Conservation (phyloP, 2,888 invertebrate species). For the Notocelia uddmanniana region DNA sequence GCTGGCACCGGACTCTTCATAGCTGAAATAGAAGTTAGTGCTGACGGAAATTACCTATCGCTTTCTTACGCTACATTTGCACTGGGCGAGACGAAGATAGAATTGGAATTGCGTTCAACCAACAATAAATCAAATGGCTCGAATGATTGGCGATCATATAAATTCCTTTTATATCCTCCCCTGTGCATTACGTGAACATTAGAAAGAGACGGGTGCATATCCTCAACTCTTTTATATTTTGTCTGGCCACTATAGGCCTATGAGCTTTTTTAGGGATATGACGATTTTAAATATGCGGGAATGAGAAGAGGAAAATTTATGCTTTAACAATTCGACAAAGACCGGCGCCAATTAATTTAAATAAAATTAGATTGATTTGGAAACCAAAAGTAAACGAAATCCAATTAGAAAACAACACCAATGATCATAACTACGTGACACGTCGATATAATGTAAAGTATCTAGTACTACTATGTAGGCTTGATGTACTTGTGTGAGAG, state of each 20-base stretch:
- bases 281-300: too few species aligned
- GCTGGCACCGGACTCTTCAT: too few species aligned
- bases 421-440: slow-evolving; percentile 12
- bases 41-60: not conserved
- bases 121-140: too few species aligned
- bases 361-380: not conserved
- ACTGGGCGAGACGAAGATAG: too few species aligned
- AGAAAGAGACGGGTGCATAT: not conserved
- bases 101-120: too few species aligned
- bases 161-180: too few species aligned
- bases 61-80: not conserved
- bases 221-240: not conserved
- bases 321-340: not conserved
- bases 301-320: too few species aligned
- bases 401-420: slow-evolving; percentile 19
- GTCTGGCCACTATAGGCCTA: too few species aligned
- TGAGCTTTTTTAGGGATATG: too few species aligned
- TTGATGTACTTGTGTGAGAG: slow-evolving; percentile 44
- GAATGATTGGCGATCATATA: too few species aligned
- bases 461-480: slow-evolving; percentile 19
- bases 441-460: not conserved
- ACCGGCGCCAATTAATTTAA: not conserved
- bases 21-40: too few species aligned
- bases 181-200: too few species aligned
- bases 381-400: not conserved